phyloP scores from a whole-genome alignment of 2,113 vertebrate species.

The Amblyopsis rosae region DNA sequence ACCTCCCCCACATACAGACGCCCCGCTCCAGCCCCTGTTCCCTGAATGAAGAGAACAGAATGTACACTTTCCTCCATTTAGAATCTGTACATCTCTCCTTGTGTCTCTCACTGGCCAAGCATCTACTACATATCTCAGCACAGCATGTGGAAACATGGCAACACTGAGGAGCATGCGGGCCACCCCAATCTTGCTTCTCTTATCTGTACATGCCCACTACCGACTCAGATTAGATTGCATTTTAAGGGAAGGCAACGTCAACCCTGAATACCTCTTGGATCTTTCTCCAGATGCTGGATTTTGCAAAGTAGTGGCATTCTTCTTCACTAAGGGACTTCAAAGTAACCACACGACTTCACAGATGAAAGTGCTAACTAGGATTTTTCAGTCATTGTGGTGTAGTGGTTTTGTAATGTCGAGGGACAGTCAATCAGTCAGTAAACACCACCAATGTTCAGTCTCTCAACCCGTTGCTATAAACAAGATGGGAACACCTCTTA shows the following conservation, averaged over 20 bases:
- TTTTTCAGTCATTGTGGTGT: conserved; percentile 63
- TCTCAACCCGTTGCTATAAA: conserved; percentile 48
- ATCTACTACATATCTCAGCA: conserved; percentile 31
- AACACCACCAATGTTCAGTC: conserved; percentile 28
- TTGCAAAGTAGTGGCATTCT: conserved; percentile 10
- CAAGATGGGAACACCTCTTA: conserved; percentile 29
- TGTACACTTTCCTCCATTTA: conserved; percentile 68
- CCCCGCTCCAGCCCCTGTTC: conserved; percentile 52
- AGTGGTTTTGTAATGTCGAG: conserved; percentile 41
- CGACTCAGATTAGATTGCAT: not conserved
- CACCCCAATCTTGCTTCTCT: conserved; percentile 1
- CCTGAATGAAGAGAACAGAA: conserved; percentile 64
- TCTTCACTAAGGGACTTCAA: not conserved
- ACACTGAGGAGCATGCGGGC: conserved; percentile 9
- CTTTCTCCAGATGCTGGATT: not conserved
- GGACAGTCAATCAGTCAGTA: conserved; percentile 36
- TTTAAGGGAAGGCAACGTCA: not conserved
- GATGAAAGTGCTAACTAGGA: conserved; percentile 52
- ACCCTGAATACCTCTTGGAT: not conserved
- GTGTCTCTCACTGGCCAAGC: conserved; percentile 39
- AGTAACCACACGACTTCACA: conserved; percentile 48
- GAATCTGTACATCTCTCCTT: conserved; percentile 53
- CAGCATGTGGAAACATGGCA: conserved; percentile 17
- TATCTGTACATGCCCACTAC: conserved; percentile 1
- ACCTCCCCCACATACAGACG: conserved; percentile 11